Evolutionary conservation across 2,888 invertebrate genomes (phyloP), one percentile per base, ranked within the genome.

Genomic region (Drosophila prostipennis): DNA sequence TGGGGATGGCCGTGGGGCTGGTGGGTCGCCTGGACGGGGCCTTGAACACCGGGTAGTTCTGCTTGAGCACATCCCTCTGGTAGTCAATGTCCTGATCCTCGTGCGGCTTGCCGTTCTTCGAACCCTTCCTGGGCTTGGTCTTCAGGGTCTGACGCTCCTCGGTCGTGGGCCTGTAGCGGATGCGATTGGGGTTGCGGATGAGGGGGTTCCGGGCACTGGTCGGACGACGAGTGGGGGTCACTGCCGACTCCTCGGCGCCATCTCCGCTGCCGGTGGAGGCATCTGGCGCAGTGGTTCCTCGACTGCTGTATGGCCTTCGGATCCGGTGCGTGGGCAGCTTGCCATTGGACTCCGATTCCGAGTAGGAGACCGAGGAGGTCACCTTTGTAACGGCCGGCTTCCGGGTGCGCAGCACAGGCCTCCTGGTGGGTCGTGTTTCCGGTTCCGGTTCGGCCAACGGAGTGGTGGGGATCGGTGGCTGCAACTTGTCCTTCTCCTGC

Each of bases 11-110:
- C 0, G 90, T 91, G 11, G 91, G 89, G 32, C 90, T 91, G 10
- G 87, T 89, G n/a, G 89, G 90, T 0, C 84, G 81, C 14, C 91
- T 79, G 0, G 89, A 74, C 0, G 89, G 63, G 1, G 90, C 87
- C 68, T 93, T 94, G 6, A 94, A 94, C 0, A 94, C 93, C 2
- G 94, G 94, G 79, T 94, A 94, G 76, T 94, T 94, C 82, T 94
- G 94, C 78, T 94, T 94, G 6, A 94, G 87, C 3, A 94, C 93
- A 84, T 94, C 94, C 71, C 94, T 92, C 89, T 94, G 94, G 74
- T 94, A 94, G 2, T 94, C 94, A 70, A 94, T 65, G 63, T 92
- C 92, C 59, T 91, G 90, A 51, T 85, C 89, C 29, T 82, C 88
- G 10, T 68, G 73, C 0, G 71, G 78, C 13, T 86, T 86, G 10